Evolutionary conservation across 2,113 vertebrate species (phyloP).

Genomic region (Hydrochoerus hydrochaeris): DNA sequence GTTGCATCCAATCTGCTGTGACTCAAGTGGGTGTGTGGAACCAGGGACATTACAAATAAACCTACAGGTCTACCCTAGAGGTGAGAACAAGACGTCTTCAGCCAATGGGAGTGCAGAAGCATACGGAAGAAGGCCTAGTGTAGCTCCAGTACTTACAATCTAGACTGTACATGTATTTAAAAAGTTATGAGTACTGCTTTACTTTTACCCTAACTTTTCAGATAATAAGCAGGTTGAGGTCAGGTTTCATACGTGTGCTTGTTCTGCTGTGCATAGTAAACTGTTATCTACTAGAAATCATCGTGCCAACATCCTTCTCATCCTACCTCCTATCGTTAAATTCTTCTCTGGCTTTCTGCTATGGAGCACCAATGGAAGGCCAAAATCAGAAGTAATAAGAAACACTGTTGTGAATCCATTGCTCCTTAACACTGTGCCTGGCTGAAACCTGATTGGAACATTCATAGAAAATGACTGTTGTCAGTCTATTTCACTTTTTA

Average conservation of each 20-base stretch:
- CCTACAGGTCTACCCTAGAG: no score
- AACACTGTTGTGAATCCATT: neutral
- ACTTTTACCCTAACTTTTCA: neutral
- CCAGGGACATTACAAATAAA: neutral
- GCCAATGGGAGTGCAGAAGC: neutral
- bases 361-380: neutral
- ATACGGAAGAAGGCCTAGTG: no score
- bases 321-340: neutral
- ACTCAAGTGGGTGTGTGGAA: neutral
- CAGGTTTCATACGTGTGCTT: neutral
- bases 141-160: neutral
- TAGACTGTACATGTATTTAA: neutral
- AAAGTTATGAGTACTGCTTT: neutral
- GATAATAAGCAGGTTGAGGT: neutral
- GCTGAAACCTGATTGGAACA: neutral
- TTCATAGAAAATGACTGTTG: neutral
- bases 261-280: neutral
- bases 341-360: neutral
- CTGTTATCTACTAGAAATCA: neutral
- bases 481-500: constrained; percentile 8
- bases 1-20: neutral
- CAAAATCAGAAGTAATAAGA: neutral
- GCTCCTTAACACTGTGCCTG: neutral
- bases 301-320: neutral
- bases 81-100: neutral